Evolutionary conservation across 2,797 vertebrate species (phyloP), one percentile per base, ranked within the genome.

Genomic region (Coreius guichenoti): DNA sequence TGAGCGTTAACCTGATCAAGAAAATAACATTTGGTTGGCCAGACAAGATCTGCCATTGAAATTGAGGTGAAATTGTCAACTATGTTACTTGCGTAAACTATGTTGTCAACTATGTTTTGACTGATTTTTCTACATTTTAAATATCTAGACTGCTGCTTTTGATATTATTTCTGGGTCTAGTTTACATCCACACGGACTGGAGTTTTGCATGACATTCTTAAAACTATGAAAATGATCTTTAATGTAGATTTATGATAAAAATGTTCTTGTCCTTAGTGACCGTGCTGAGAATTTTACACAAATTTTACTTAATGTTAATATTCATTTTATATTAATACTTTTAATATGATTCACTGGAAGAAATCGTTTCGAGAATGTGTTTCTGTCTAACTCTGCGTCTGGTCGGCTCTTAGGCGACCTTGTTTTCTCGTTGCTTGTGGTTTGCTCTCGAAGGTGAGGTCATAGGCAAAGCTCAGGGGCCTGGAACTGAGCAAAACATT

Each of bases 391-490:
- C 90, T 88, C 4, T 51, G 89, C 86, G 81, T 84, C 85, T 86
- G 90, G 88, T 90, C 2, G 90, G 90, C 90, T 94, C 91, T 92
- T 91, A 93, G 89, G 88, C 90, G 45, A 90, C 86, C 91, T 92
- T 93, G 93, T 95, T 94, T 94, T 92, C 90, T 82, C 86, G 77
- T 91, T 87, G 91, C 92, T 92, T 29, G 86, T 93, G 92, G 93
- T 91, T 90, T 92, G 87, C 92, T 76, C 82, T 93, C 90, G 92
- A 93, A 94, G 92, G 91, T 95, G 94, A 95, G 92, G 92, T 95
- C 95, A 96, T 94, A 91, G 92, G 91, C 90, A 91, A 90, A 92
- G 92, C 81, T 91, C 93, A 90, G 89, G 90, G 93, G 92, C 91
- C 89, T 91, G 87, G 90, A 93, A 90, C 92, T 82, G 90, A 87